These are phyloP conservation scores for Sebastes itinus DNA, from an alignment of 2,797 vertebrate genomes.

Conservation along the genomic window DNA sequence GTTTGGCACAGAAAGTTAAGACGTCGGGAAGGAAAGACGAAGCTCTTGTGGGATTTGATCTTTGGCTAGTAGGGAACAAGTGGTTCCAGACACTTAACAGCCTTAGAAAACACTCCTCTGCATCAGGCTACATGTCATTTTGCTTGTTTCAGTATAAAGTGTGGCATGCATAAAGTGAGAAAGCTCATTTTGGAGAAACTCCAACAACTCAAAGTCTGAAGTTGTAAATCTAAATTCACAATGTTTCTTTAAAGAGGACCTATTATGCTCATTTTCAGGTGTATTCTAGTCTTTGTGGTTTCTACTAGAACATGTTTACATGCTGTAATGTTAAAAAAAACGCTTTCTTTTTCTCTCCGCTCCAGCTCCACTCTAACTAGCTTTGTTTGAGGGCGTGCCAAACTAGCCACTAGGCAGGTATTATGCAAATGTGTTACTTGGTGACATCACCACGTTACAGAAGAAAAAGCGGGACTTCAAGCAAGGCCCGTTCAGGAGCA, in stretches of 20 bases:
- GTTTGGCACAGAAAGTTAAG: neutral
- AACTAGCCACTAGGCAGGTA: too few relatives aligned
- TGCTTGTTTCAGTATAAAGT: neutral
- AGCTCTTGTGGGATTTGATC: conserved; percentile 15
- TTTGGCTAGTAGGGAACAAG: neutral
- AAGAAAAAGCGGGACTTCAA: too few relatives aligned
- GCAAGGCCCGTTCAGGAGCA: too few relatives aligned
- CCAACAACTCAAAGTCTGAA: neutral
- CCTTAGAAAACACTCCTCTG: neutral
- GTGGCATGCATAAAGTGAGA: neutral
- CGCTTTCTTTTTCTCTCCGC: too few relatives aligned
- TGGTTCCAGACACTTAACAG: conserved; percentile 14
- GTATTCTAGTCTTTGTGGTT: too few relatives aligned
- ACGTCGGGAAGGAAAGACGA: conserved; percentile 4
- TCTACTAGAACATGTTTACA: too few relatives aligned
- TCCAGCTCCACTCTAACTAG: too few relatives aligned
- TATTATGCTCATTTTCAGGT: too few relatives aligned
- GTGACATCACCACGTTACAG: too few relatives aligned
- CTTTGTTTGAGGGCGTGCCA: too few relatives aligned
- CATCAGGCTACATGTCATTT: neutral
- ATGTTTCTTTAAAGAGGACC: neutral
- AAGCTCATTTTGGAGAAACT: neutral
- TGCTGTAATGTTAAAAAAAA: too few relatives aligned
- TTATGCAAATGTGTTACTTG: too few relatives aligned
- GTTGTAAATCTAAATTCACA: neutral